Evolutionary conservation across 1,140 invertebrate genomes (phyloP).

Genomic region (Hyles euphorbiae): DNA sequence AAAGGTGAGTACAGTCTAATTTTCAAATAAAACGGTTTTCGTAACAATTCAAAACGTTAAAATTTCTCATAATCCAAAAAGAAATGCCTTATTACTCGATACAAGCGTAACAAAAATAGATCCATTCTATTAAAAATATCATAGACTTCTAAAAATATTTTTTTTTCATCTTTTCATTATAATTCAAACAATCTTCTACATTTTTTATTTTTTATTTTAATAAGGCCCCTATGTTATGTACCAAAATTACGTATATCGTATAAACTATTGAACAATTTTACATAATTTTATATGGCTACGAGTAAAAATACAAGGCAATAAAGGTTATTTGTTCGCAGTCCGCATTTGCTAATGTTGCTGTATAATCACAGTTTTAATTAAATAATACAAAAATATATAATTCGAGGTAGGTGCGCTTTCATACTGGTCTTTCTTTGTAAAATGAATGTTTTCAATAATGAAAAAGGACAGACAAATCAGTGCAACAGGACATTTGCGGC

Average conservation of each 20-base stretch:
- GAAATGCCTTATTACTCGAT: conserved; percentile 45
- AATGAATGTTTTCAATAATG: too few relatives aligned
- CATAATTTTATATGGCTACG: conserved; percentile 29
- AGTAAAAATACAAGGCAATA: conserved; percentile 15
- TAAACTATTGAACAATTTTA: conserved; percentile 17
- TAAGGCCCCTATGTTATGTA: conserved; percentile 65
- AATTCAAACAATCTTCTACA: conserved; percentile 43
- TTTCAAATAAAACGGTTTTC: conserved; percentile 1
- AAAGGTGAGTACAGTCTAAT: neutral
- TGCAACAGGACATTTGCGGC: too few relatives aligned
- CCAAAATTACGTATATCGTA: conserved; percentile 58
- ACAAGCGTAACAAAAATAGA: conserved; percentile 72
- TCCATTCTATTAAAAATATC: conserved; percentile 58
- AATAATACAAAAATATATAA: neutral
- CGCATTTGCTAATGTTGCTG: too few relatives aligned
- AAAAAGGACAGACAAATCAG: too few relatives aligned
- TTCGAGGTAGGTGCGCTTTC: too few relatives aligned
- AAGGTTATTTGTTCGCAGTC: too few relatives aligned
- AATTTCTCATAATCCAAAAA: conserved; percentile 42
- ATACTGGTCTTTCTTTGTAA: too few relatives aligned
- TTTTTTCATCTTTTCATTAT: conserved; percentile 45
- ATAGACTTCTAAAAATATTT: conserved; percentile 59
- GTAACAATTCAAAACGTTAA: conserved; percentile 11
- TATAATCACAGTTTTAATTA: too few relatives aligned
- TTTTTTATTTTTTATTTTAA: conserved; percentile 32